phyloP scores from a whole-genome alignment of 2,888 invertebrate genomes.

The Gnatocerus cornutus region DNA sequence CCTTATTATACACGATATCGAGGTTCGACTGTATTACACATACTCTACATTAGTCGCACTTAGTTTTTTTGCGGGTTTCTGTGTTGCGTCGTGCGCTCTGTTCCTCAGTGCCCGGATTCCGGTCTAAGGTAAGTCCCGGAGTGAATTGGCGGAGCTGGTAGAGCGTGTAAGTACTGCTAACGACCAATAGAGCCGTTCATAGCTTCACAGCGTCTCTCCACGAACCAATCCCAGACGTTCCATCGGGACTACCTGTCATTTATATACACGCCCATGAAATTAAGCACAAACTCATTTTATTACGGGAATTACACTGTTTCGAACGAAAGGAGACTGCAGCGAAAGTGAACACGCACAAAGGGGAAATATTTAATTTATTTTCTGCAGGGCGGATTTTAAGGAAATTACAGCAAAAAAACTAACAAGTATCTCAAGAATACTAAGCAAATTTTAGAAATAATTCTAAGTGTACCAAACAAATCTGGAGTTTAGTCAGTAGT shows the following conservation, averaged over 20 bases:
- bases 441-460: no score
- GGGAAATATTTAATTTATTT: not conserved
- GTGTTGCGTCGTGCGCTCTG: not conserved
- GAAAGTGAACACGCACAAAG: not conserved
- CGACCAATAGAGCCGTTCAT: constrained; percentile 61
- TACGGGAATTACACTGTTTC: not conserved
- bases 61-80: no score
- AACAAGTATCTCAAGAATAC: no score
- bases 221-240: constrained; percentile 55
- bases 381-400: not conserved
- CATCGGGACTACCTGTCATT: constrained; percentile 44
- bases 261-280: constrained; percentile 44
- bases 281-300: constrained; percentile 32
- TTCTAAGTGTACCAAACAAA: no score
- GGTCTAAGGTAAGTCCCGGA: constrained; percentile 24
- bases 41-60: no score
- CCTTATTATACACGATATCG: not conserved
- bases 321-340: not conserved
- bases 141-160: constrained; percentile 60
- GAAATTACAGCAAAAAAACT: no score
- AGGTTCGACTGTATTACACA: not conserved
- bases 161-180: constrained; percentile 64
- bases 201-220: constrained; percentile 53
- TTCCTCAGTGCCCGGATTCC: not conserved
- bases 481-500: no score